A percentile compares a stretch with the other conserved stretches of the same genome.
phyloP scores from a whole-genome alignment of 2,888 invertebrate genomes.

The Drosophila emarginata region DNA sequence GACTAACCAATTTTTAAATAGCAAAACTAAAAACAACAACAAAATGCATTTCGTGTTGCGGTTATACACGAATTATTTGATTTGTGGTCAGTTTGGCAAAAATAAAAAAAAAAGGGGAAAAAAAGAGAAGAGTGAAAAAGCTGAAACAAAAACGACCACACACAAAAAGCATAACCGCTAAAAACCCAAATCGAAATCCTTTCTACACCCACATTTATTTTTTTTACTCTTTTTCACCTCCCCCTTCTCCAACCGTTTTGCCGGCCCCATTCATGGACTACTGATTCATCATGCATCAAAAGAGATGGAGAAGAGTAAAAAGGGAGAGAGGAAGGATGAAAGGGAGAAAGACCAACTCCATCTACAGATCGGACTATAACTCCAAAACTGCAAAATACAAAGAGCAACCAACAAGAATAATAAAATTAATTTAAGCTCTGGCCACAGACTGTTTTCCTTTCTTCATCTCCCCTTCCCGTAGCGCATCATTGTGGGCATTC shows the following conservation, averaged over 20 bases:
- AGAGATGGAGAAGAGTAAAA: conserved; percentile 47
- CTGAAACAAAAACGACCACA: conserved; percentile 31
- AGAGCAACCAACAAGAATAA: conserved; percentile 63
- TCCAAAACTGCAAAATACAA: conserved; percentile 6
- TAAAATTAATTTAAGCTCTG: conserved; percentile 68
- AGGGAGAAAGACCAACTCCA: conserved; percentile 31
- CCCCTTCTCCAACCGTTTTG: background rate
- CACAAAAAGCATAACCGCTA: conserved; percentile 39
- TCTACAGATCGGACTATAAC: background rate
- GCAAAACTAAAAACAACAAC: conserved; percentile 29
- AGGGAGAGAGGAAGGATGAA: too few relatives aligned
- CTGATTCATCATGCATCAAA: conserved; percentile 70
- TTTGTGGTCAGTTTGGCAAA: conserved; percentile 56
- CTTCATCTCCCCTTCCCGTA: background rate
- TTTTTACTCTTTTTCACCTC: too few relatives aligned
- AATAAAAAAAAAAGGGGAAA: conserved; percentile 2
- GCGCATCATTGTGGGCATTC: conserved; percentile 61
- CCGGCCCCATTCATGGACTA: conserved; percentile 13
- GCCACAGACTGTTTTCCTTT: conserved; percentile 37
- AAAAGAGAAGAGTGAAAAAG: conserved; percentile 27
- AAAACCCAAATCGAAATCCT: conserved; percentile 17
- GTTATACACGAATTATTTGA: conserved; percentile 48
- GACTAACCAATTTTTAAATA: conserved; percentile 13
- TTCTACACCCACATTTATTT: conserved; percentile 7
- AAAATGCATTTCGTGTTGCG: conserved; percentile 50